phyloP scores from a whole-genome alignment of 2,797 vertebrate genomes.

The Alca torda region DNA sequence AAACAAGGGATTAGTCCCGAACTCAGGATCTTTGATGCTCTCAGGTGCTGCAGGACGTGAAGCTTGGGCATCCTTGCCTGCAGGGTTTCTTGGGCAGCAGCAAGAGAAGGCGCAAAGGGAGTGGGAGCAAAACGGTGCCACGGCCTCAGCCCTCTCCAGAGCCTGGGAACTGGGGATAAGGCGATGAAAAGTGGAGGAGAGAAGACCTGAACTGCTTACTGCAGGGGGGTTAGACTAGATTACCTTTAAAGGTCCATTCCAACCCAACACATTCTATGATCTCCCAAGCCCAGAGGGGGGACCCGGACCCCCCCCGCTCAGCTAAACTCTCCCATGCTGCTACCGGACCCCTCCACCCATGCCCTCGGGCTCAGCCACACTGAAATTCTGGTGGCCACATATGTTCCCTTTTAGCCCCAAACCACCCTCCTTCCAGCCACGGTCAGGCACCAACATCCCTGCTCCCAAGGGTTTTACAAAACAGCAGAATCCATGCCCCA shows the following conservation, averaged over 20 bases:
- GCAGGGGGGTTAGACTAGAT: no score
- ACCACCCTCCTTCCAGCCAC: not conserved
- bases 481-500: accelerated
- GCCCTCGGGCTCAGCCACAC: accelerated
- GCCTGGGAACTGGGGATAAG: accelerated
- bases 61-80: accelerated
- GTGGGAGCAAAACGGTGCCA: accelerated
- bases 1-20: not conserved
- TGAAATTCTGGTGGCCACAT: not conserved
- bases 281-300: not conserved
- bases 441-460: accelerated
- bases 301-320: accelerated
- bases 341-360: accelerated
- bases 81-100: not conserved
- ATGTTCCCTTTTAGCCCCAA: not conserved
- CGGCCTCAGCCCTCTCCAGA: not conserved
- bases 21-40: not conserved
- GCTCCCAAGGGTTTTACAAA: not conserved
- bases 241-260: no score
- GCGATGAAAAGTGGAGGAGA: not conserved
- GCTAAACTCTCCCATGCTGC: accelerated
- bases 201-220: not conserved
- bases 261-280: no score
- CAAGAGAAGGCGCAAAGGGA: not conserved
- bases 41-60: not conserved